Evolutionary conservation across 2,113 vertebrate species (phyloP), one percentile per base, ranked within the genome.

Genomic region (Poeciliopsis turrubarensis): DNA sequence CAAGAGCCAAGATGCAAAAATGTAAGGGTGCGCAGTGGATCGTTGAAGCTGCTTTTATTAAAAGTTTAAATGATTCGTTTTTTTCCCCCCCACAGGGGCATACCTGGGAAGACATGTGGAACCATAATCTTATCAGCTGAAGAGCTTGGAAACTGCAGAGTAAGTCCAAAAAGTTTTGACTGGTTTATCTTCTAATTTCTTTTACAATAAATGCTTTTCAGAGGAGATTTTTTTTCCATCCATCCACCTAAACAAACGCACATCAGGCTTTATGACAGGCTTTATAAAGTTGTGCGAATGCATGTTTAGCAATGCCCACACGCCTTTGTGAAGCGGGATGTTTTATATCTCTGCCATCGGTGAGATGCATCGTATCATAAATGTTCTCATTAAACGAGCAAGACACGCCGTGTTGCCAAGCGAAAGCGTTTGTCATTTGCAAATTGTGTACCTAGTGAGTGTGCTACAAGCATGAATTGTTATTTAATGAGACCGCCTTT

Each of bases 81-180:
- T 7, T 80, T 89, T 86, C 82, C 72, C 82, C 72, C 72, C 80
- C 86, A 73, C 88, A 99, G 97, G 1, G 96, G 96, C 0, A 94
- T 98, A 86, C 96, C 94, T 0, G 96, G 96, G 80, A 99, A 97
- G 92, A 97, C 97, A 79, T 99, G 97, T n/a, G 97, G 97, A 72
- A 95, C 94, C 85, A 96, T 99, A 82, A 94, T 98, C 88, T 89
- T 99, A 81, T 95, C 97, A 0, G 97, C 95, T 0, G 97, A 99
- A 88, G 97, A 99, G 92, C 81, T 99, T 81, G 96, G 97, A 79
- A 98, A 98, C 92, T 98, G 97, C 78, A 89, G 97, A 94, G 97
- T 99, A 89, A 97, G 97, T 94, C 1, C 0, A 29, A 47, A 75
- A 70, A 14, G 31, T 64, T 71, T 70, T 9, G 32, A 65, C 39